Conservation (phyloP, 2,888 invertebrate species). For the Lagria hirta region DNA sequence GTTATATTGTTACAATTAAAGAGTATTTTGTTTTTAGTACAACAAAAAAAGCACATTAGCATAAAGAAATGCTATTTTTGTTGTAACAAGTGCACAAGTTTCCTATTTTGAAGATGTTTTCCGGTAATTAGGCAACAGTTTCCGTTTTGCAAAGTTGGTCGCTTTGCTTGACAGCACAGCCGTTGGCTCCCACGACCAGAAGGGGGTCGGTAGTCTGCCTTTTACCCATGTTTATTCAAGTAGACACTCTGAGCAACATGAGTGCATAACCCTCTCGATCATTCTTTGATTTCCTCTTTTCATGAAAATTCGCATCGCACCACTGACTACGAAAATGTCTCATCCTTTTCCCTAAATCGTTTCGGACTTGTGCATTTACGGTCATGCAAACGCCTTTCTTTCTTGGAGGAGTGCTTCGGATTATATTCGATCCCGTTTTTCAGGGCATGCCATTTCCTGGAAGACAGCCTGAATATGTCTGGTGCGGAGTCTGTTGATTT, state of each 20-base stretch:
- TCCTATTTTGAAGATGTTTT: conserved; percentile 29
- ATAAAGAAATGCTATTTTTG: conserved; percentile 20
- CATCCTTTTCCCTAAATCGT: conserved; percentile 14
- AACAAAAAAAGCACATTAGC: too few species aligned
- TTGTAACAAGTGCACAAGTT: conserved; percentile 26
- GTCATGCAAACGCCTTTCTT: conserved; percentile 18
- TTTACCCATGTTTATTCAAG: conserved; percentile 27
- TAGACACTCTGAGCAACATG: conserved; percentile 12
- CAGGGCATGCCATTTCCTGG: conserved; percentile 18
- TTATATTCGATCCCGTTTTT: conserved; percentile 22
- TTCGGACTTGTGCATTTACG: conserved; percentile 14
- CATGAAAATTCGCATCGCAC: conserved; percentile 16
- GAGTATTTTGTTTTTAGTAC: too few species aligned
- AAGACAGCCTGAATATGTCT: conserved; percentile 12
- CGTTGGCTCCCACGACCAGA: conserved; percentile 27
- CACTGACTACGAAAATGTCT: conserved; percentile 19
- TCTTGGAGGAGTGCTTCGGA: conserved; percentile 17
- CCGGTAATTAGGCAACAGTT: conserved; percentile 31
- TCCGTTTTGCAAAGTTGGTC: conserved; percentile 27
- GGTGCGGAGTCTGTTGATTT: conserved; percentile 18
- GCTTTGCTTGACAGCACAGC: conserved; percentile 27
- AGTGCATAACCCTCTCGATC: conserved; percentile 7
- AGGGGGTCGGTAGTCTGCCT: conserved; percentile 9
- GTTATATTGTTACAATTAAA: too few species aligned
- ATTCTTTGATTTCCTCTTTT: conserved; percentile 19